Percentiles rank a stretch among this genome's conserved stretches.
These are phyloP conservation scores for Ectobius pallidus DNA, from an alignment of 2,888 invertebrate genomes.

Conservation along the genomic window DNA sequence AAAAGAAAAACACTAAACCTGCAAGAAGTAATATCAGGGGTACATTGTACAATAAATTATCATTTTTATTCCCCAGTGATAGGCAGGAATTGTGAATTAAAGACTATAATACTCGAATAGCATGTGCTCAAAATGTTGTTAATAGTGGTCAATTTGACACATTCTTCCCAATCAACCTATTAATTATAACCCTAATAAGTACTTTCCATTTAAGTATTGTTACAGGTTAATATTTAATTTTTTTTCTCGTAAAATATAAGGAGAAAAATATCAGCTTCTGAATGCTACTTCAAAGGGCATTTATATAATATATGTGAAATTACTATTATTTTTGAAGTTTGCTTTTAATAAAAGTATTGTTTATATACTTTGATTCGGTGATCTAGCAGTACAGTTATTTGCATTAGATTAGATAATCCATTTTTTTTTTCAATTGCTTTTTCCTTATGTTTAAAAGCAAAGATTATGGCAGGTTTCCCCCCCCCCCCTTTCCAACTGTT, in stretches of 20 bases:
- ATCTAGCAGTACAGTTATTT: background rate
- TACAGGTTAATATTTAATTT: constrained; percentile 7
- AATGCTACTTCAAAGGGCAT: constrained; percentile 8
- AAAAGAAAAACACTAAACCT: too few species aligned
- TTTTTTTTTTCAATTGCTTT: too few species aligned
- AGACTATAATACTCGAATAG: constrained; percentile 15
- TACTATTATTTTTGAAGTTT: constrained; percentile 24
- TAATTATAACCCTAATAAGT: constrained; percentile 10
- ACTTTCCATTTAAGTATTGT: constrained; percentile 11
- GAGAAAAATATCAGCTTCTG: constrained; percentile 2
- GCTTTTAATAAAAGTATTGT: constrained; percentile 33
- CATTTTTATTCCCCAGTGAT: background rate
- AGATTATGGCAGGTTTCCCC: too few species aligned
- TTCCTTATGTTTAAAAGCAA: too few species aligned
- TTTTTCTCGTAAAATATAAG: background rate
- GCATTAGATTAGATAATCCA: too few species aligned
- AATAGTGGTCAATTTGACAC: constrained; percentile 16
- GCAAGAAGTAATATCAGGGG: constrained; percentile 9
- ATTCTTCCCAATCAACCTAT: background rate
- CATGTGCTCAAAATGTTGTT: constrained; percentile 20
- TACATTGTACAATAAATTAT: background rate
- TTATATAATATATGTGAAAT: constrained; percentile 25
- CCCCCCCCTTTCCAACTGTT: too few species aligned
- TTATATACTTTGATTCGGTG: constrained; percentile 9
- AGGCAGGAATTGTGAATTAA: constrained; percentile 1